Evolutionary conservation across 1,140 invertebrate genomes (phyloP).

Genomic region (Hycleus cichorii): DNA sequence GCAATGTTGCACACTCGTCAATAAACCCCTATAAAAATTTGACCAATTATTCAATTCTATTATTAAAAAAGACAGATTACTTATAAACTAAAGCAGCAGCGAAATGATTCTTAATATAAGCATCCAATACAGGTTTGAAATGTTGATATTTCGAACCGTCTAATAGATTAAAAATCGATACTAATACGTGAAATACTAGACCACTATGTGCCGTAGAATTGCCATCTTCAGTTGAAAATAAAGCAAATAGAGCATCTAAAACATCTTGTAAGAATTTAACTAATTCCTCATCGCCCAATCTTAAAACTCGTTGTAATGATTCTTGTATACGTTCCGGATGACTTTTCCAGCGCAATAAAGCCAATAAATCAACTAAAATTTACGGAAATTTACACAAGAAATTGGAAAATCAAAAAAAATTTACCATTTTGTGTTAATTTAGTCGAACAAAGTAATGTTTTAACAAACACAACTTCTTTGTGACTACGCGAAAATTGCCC

Average conservation of each 20-base stretch:
- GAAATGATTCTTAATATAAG: conserved; percentile 92
- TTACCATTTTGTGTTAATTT: conserved; percentile 84
- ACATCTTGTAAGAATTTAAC: conserved; percentile 96
- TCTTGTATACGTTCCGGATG: conserved; percentile 80
- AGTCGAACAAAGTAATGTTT: conserved; percentile 84
- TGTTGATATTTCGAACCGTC: conserved; percentile 92
- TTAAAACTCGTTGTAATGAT: conserved; percentile 70
- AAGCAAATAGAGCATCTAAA: conserved; percentile 86
- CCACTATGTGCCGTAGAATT: conserved; percentile 62
- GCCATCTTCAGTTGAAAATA: conserved; percentile 91
- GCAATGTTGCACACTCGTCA: conserved; percentile 85
- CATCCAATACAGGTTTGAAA: conserved; percentile 91
- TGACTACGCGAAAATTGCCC: conserved; percentile 65
- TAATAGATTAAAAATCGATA: conserved; percentile 85
- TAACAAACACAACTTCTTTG: conserved; percentile 77
- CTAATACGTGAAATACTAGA: conserved; percentile 62
- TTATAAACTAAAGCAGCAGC: conserved; percentile 93
- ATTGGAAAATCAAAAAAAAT: too few species aligned
- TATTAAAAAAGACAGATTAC: too few species aligned
- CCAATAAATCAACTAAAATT: conserved; percentile 62
- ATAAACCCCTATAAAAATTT: conserved; percentile 49
- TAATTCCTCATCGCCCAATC: conserved; percentile 80
- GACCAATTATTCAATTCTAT: too few species aligned
- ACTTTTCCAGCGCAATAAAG: conserved; percentile 83
- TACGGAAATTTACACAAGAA: too few species aligned